These are phyloP conservation scores for Sylvicola cinctus DNA, from an alignment of 2,888 invertebrate genomes.

Conservation along the genomic window DNA sequence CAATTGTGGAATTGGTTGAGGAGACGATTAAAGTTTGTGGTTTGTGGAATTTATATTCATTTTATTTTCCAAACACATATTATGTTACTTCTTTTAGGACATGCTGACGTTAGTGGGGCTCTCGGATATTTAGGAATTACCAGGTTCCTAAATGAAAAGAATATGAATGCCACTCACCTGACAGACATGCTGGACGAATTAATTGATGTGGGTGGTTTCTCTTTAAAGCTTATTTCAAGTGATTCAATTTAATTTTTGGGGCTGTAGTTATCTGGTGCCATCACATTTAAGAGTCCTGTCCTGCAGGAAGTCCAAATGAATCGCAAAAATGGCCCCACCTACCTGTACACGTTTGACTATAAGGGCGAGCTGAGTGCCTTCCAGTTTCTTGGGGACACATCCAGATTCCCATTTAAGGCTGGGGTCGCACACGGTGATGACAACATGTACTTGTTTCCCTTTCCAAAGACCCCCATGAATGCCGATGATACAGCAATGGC, in stretches of 20 bases:
- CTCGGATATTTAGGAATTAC: too few relatives aligned
- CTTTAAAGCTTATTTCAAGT: conserved; percentile 6
- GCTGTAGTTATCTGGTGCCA: conserved; percentile 26
- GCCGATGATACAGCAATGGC: conserved; percentile 22
- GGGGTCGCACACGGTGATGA: conserved; percentile 36
- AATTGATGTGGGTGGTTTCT: too few relatives aligned
- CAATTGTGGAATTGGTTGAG: too few relatives aligned
- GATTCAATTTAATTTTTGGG: conserved; percentile 5
- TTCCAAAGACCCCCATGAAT: conserved; percentile 21
- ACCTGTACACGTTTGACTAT: conserved; percentile 30
- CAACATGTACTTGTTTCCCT: conserved; percentile 32
- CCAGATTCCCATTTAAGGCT: conserved; percentile 21
- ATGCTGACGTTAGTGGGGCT: too few relatives aligned
- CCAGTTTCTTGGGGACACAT: conserved; percentile 12
- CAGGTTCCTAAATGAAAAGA: too few relatives aligned
- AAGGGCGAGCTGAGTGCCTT: conserved; percentile 19
- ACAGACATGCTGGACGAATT: too few relatives aligned
- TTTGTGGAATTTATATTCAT: too few relatives aligned
- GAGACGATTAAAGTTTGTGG: too few relatives aligned
- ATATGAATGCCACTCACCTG: too few relatives aligned
- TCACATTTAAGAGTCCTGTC: conserved; percentile 26
- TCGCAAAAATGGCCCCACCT: conserved; percentile 22
- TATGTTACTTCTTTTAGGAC: too few relatives aligned
- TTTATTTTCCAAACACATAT: too few relatives aligned
- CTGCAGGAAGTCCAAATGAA: conserved; percentile 24